A percentile compares a stretch with the other conserved stretches of the same genome.
These are phyloP conservation scores for Drosophila baimaii DNA, from an alignment of 1,140 invertebrate genomes.

Conservation along the genomic window DNA sequence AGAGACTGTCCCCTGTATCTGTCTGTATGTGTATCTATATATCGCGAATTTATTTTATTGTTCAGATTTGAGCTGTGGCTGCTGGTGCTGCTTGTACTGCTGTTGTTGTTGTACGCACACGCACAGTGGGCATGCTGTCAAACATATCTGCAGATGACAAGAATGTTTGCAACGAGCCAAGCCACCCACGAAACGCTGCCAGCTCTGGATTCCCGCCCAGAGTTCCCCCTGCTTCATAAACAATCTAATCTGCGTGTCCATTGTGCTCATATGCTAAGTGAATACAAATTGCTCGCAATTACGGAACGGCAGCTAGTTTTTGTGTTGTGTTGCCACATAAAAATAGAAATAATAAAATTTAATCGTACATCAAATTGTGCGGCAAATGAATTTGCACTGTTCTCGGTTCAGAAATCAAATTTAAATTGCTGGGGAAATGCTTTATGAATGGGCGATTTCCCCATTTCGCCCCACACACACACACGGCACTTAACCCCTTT, in stretches of 20 bases:
- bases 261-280: conserved; percentile 53
- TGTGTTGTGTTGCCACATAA: conserved; percentile 40
- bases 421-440: conserved; percentile 32
- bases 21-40: conserved; percentile 42
- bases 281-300: conserved; percentile 71
- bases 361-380: conserved; percentile 56
- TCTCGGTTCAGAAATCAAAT: conserved; percentile 37
- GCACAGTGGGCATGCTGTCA: conserved; percentile 63
- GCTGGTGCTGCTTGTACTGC: too few species aligned
- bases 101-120: conserved; percentile 42
- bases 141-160: conserved; percentile 36
- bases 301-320: conserved; percentile 47
- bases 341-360: conserved; percentile 59
- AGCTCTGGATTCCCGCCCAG: conserved; percentile 1
- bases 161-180: conserved; percentile 20
- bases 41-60: conserved; percentile 65
- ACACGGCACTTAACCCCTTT: background rate
- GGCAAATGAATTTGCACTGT: conserved; percentile 56
- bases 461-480: background rate
- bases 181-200: conserved; percentile 27
- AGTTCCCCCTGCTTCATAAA: background rate
- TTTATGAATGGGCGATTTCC: conserved; percentile 48
- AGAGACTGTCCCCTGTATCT: conserved; percentile 50
- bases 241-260: conserved; percentile 48
- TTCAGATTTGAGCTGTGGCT: conserved; percentile 53